Base-by-base conservation (phyloP, 2,888 invertebrate genomes). In the Anarsia innoxiella region DNA sequence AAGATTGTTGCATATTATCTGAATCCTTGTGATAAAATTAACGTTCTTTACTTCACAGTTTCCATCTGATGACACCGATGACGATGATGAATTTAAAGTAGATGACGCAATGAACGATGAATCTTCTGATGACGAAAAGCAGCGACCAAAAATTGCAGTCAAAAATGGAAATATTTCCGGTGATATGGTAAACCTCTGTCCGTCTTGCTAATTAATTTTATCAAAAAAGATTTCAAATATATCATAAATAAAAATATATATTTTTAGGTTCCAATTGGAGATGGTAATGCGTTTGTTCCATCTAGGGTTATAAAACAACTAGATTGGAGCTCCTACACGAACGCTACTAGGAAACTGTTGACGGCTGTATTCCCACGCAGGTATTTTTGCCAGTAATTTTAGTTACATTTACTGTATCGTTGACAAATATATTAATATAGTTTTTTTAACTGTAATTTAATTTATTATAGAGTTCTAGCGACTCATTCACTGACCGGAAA, bases 321-420 rank as follows among this genome's bases (percentile, higher is more conserved):
- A 9, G 73, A 85, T 46, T 89, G 89, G 89, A 60, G 46, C 13
- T 75, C 82, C 1, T 71, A 87, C 39, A 73, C 84, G 1, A 53
- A 68, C 1, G 88, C 87, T 0, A 89, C 89, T 1, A 70, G 88
- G 43, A 78, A 82, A 44, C 56, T 89, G 11, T 53, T 89, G 23
- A 71, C 71, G 42, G 71, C 80, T 0, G 58, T 88, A n/a, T 89
- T 89, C 53, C 75, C 79, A 4, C 70, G 83, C 83, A 59, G 34
- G 31, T 40, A 12, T 19, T n/a, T n/a, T 19, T 19, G 19, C n/a
- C n/a, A n/a, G n/a, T n/a, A n/a, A n/a, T n/a, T n/a, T n/a, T n/a
- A n/a, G n/a, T n/a, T n/a, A n/a, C n/a, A n/a, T n/a, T n/a, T n/a
- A n/a, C n/a, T n/a, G n/a, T n/a, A n/a, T n/a, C n/a, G n/a, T n/a